A percentile compares a stretch with the other conserved stretches of the same genome.
phyloP scores from a whole-genome alignment of 1,140 invertebrate species.

The Maniola jurtina region DNA sequence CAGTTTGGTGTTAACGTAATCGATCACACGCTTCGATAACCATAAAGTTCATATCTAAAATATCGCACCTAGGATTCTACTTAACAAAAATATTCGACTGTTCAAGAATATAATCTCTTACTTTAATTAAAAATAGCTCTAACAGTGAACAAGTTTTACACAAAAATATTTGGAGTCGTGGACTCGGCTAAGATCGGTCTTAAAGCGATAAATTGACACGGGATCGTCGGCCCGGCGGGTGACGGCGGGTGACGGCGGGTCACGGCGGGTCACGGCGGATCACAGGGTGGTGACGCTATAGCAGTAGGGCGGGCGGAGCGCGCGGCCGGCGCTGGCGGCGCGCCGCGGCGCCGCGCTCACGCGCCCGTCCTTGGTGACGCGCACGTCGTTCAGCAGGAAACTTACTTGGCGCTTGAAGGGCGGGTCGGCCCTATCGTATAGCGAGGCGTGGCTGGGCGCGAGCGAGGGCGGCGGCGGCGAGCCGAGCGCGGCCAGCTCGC shows the following conservation, averaged over 20 bases:
- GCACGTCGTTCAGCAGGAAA: constrained; percentile 88
- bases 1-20: constrained; percentile 57
- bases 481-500: constrained; percentile 83
- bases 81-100: constrained; percentile 73
- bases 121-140: constrained; percentile 70
- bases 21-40: constrained; percentile 59
- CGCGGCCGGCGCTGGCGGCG: constrained; percentile 9
- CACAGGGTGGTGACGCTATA: constrained; percentile 71
- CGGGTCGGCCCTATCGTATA: constrained; percentile 83
- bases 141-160: constrained; percentile 71
- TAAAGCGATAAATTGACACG: constrained; percentile 73
- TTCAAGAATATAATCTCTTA: constrained; percentile 72
- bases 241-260: too few relatives aligned
- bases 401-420: constrained; percentile 89
- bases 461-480: constrained; percentile 76
- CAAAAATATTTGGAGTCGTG: constrained; percentile 69
- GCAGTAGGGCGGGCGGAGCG: constrained; percentile 42
- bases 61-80: constrained; percentile 64
- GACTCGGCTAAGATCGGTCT: constrained; percentile 63
- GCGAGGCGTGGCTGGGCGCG: constrained; percentile 78
- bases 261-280: constrained; percentile 34
- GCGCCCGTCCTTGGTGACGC: constrained; percentile 84
- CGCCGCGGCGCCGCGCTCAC: constrained; percentile 63
- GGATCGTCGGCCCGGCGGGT: constrained; percentile 43
- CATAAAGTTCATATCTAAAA: constrained; percentile 66